phyloP scores from a whole-genome alignment of 35 echinoderm and acorn worm genomes.

The Strongylocentrotus purpuratus region DNA sequence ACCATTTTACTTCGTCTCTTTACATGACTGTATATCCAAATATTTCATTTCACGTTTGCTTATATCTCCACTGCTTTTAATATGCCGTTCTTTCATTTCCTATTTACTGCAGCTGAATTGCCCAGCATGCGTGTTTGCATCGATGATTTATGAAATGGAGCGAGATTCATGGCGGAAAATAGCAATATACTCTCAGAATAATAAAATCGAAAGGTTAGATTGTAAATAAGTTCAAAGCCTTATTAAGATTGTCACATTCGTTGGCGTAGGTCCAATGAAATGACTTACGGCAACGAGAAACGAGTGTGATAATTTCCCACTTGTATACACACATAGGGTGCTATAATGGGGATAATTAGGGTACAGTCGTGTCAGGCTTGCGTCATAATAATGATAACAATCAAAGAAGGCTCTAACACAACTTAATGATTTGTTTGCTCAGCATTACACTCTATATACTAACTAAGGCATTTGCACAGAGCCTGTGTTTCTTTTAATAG shows the following conservation, averaged over 20 bases:
- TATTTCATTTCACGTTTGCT: background rate
- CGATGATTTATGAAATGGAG: background rate
- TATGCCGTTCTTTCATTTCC: background rate
- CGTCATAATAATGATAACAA: background rate
- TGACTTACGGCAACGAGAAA: background rate
- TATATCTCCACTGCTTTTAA: background rate
- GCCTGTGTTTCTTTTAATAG: background rate
- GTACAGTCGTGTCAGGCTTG: background rate
- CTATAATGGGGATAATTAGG: constrained; percentile 9
- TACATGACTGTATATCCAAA: too few species aligned
- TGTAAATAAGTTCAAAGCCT: background rate
- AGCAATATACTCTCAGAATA: background rate
- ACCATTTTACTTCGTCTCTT: too few species aligned
- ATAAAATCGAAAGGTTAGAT: constrained; percentile 3
- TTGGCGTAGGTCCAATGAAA: background rate
- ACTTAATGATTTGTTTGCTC: background rate
- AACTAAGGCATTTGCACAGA: background rate
- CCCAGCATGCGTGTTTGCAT: background rate
- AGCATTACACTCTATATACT: background rate
- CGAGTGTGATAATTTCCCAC: background rate
- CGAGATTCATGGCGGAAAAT: background rate
- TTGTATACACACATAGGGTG: background rate
- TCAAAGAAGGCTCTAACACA: background rate
- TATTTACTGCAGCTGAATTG: background rate
- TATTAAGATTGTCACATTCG: background rate